Conservation (phyloP, 2,797 vertebrate species). For the Cyprinella venusta region DNA sequence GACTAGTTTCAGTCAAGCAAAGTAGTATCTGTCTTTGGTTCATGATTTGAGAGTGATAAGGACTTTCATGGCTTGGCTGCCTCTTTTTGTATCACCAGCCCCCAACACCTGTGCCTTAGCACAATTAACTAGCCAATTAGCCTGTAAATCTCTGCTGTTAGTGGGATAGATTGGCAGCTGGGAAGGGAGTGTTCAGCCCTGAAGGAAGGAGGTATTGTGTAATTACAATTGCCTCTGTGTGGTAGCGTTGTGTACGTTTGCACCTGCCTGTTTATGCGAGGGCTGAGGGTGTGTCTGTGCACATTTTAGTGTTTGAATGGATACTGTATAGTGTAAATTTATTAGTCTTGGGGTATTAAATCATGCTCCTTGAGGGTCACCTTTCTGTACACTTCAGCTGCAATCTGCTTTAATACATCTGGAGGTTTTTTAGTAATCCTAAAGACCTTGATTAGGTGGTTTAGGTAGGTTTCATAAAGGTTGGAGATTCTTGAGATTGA, state of each 20-base stretch:
- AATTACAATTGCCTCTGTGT: constrained; percentile 46
- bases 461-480: neutral
- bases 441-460: neutral
- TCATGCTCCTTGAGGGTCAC: neutral
- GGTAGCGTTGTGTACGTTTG: constrained; percentile 41
- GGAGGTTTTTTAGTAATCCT: neutral
- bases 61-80: constrained; percentile 8
- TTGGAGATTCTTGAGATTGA: neutral
- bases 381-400: neutral
- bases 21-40: neutral
- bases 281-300: constrained; percentile 25
- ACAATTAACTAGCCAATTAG: constrained; percentile 61
- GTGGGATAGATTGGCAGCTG: constrained; percentile 62
- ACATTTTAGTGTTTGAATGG: constrained; percentile 41
- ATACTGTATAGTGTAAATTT: constrained; percentile 20
- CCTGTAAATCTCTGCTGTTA: constrained; percentile 59
- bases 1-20: neutral
- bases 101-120: constrained; percentile 55
- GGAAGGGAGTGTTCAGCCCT: constrained; percentile 54
- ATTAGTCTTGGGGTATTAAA: neutral
- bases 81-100: constrained; percentile 25
- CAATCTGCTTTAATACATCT: neutral
- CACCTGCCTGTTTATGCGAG: constrained; percentile 41
- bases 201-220: constrained; percentile 44
- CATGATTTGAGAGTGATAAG: constrained; percentile 13